A percentile compares a stretch with the other conserved stretches of the same genome.
phyloP scores from a whole-genome alignment of 2,797 vertebrate genomes.

The Pseudochirops cupreus region DNA sequence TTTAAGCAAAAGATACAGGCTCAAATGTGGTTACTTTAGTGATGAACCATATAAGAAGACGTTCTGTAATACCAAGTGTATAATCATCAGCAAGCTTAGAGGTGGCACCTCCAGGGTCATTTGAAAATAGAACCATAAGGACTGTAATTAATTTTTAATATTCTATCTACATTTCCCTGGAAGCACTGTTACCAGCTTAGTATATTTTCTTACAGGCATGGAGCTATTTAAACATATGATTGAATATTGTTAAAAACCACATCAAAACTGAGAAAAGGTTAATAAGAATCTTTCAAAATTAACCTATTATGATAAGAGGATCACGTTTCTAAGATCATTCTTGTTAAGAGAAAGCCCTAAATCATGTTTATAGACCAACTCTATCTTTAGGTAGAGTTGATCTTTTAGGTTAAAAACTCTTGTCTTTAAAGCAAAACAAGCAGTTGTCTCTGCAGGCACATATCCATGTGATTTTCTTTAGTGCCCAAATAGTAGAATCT shows the following conservation, averaged over 20 bases:
- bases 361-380: background rate
- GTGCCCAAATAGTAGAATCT: background rate
- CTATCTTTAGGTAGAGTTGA: background rate
- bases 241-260: background rate
- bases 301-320: background rate
- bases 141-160: background rate
- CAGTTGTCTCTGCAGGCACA: background rate
- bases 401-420: constrained; percentile 3
- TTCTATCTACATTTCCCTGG: background rate
- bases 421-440: background rate
- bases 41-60: background rate
- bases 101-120: background rate
- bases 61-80: background rate
- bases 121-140: background rate
- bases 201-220: background rate
- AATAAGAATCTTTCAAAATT: background rate
- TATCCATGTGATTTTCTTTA: background rate
- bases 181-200: background rate
- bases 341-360: background rate
- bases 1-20: background rate
- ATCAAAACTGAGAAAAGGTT: background rate
- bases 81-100: background rate
- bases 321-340: background rate
- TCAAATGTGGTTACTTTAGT: background rate
- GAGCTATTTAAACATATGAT: background rate